Evolutionary conservation across 2,113 vertebrate genomes (phyloP).

Genomic region (Kryptolebias marmoratus): DNA sequence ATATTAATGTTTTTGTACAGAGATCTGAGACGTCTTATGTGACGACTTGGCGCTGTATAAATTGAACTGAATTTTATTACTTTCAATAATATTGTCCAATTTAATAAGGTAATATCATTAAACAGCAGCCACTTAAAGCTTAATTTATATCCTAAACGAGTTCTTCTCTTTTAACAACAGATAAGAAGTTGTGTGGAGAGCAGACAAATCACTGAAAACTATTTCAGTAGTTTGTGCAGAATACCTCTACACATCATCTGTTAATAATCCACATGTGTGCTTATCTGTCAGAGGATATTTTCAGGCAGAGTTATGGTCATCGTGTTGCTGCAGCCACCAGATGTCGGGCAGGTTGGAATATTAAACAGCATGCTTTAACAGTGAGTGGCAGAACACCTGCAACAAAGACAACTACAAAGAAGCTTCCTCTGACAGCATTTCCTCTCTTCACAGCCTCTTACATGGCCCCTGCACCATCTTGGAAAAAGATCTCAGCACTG

Average conservation of each 20-base stretch:
- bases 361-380: conserved; percentile 79
- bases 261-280: conserved; percentile 42
- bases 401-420: conserved; percentile 85
- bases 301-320: conserved; percentile 7
- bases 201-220: not conserved
- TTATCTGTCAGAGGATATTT: conserved; percentile 44
- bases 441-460: conserved; percentile 71
- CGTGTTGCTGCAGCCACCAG: conserved; percentile 67
- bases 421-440: conserved; percentile 79
- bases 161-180: too few species aligned
- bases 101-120: too few species aligned
- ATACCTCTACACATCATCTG: not conserved
- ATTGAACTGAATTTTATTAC: too few species aligned
- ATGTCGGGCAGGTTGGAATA: conserved; percentile 80
- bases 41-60: too few species aligned
- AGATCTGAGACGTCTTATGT: too few species aligned
- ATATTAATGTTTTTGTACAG: too few species aligned
- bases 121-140: too few species aligned
- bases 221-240: not conserved
- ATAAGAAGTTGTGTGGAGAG: too few species aligned
- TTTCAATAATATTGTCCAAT: too few species aligned
- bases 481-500: conserved; percentile 79
- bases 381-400: conserved; percentile 87
- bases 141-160: too few species aligned
- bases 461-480: conserved; percentile 79